phyloP scores from a whole-genome alignment of 2,888 invertebrate genomes.

The Drosophila vallismaia region DNA sequence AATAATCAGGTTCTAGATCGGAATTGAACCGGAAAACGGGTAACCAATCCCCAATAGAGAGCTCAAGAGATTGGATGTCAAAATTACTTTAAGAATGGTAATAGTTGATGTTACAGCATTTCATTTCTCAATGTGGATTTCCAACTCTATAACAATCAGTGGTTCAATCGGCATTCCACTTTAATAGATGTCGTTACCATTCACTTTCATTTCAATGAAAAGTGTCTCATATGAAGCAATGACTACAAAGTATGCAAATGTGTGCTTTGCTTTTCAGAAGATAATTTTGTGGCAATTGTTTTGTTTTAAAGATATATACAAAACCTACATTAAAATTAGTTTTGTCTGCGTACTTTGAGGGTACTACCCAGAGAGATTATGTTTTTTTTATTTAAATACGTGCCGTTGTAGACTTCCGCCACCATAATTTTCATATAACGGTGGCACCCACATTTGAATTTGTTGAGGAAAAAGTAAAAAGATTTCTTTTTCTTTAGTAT shows the following conservation, averaged over 20 bases:
- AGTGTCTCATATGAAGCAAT: conserved; percentile 4
- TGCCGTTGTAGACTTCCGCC: neutral
- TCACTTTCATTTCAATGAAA: conserved; percentile 30
- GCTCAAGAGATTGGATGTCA: neutral
- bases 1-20: conserved; percentile 14
- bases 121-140: conserved; percentile 22
- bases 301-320: neutral
- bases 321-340: neutral
- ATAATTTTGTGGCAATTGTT: conserved; percentile 2
- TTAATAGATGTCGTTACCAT: conserved; percentile 27
- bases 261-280: neutral
- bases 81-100: conserved; percentile 2
- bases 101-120: conserved; percentile 5
- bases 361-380: neutral
- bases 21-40: neutral
- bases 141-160: conserved; percentile 15
- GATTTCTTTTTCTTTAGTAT: neutral
- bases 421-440: neutral
- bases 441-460: neutral
- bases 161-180: conserved; percentile 27
- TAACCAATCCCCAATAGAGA: conserved; percentile 8
- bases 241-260: neutral
- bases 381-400: neutral
- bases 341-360: neutral
- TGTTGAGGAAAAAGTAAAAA: neutral